Evolutionary conservation across 2,888 invertebrate genomes (phyloP), one percentile per base, ranked within the genome.

Genomic region (Zaprionus lineosus): DNA sequence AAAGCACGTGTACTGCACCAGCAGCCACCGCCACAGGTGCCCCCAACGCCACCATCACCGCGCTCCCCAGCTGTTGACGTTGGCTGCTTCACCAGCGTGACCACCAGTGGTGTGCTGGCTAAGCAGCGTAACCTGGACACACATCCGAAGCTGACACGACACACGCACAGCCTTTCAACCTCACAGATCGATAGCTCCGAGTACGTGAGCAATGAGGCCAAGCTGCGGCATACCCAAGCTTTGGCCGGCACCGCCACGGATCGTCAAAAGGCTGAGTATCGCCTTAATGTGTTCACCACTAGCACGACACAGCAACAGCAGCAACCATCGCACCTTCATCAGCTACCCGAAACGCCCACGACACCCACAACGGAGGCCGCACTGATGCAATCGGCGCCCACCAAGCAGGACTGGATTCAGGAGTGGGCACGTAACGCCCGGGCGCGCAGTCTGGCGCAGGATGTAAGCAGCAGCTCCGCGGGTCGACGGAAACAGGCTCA

Each of bases 51-150:
- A 0, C 70, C 71, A 2, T 60, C 65, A n/a, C 68, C 65, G 3
- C 74, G 51, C 0, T 90, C 91, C 4, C 83, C 84, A 2, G 58
- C 63, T 0, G 84, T 67, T 1, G 91, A 92, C 36, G 76, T 87
- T 1, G 94, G 94, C 6, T 93, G 92, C 62, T 93, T 94, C 53
- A 94, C 94, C 8, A 94, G 94, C 0, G 94, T 94, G 0, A 94
- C 94, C 1, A 93, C 94, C 0, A 94, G 94, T 39, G 94, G 94
- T 0, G 93, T 94, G 5, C 89, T 94, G 65, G 93, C 92, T 65
- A 92, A 92, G 2, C 92, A 92, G 65, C 89, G 88, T n/a, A 89
- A 79, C 61, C 14, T 91, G 86, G 88, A 90, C 53, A 76, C 88
- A 0, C 82, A 89, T 52, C 89, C 89, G 1, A 87, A 88, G 62